Evolutionary conservation across 2,888 invertebrate species (phyloP), one percentile per base, ranked within the genome.

Genomic region (Autographa pulchrina): DNA sequence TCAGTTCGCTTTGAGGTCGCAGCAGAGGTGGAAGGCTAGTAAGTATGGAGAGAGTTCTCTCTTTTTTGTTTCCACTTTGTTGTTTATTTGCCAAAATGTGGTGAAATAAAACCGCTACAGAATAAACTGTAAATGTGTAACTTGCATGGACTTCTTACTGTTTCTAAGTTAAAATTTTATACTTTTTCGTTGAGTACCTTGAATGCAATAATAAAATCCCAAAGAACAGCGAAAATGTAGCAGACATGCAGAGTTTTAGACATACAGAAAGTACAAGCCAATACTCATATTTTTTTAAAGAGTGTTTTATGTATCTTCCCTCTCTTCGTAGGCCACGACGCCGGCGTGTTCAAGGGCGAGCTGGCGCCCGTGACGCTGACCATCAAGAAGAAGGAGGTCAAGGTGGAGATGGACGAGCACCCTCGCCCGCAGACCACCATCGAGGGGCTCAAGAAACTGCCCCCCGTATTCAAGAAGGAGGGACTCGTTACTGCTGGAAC

Each of bases 401-500:
- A 96, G 68, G 96, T 99, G 78, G 97, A 97, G 65, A 95, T 97
- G 0, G 99, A 99, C 93, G 99, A 99, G 93, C 99, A 99, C 94
- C 99, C 99, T 2, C 97, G 98, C 80, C 98, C 98, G 35, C 97
- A 98, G 90, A 98, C 99, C 56, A 99, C 98, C 0, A 87, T 98
- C 18, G 99, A 99, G 89, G 96, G 96, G 7, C 96, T 99, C 38
- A 97, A 97, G 84, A 99, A 99, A 91, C 96, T 99, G 68, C 97
- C 98, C 0, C 96, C 99, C 0, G 97, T 99, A 20, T 99, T 99
- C 96, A 99, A 99, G 94, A 99, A 99, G 92, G 97, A 98, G 82
- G 99, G 99, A 0, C 96, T 98, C 2, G 99, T 99, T 16, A 99
- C 99, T 8, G 99, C 99, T 72, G 99, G 99, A 18, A 97, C 97